Conservation (phyloP, 2,113 vertebrate species). For the Actenoides lindsayi region DNA sequence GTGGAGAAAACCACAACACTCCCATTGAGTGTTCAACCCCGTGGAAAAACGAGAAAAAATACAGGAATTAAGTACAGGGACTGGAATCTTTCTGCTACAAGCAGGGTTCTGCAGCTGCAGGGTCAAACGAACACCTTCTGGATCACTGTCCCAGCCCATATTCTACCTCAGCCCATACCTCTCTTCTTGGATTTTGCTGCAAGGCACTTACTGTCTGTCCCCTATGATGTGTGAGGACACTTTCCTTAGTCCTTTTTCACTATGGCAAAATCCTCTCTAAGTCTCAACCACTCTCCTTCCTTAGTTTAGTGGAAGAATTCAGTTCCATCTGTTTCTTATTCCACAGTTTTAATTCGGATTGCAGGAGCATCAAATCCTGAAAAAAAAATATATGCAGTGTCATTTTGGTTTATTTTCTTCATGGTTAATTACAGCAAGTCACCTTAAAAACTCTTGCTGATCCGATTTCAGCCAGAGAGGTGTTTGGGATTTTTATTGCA, state of each 20-base stretch:
- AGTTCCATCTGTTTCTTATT: not conserved
- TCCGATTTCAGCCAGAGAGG: not conserved
- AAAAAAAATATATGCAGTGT: not conserved
- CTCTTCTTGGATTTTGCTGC: not conserved
- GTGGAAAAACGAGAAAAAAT: not conserved
- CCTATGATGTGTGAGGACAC: no score
- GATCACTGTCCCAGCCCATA: not conserved
- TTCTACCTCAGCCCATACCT: no score
- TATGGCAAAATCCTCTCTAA: not conserved
- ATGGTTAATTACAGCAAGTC: not conserved
- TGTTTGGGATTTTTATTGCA: not conserved
- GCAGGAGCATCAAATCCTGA: not conserved
- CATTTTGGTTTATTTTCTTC: not conserved
- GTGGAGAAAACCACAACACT: not conserved
- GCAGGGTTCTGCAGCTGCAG: not conserved
- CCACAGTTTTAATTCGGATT: not conserved
- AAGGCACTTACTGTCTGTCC: not conserved
- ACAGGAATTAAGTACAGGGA: not conserved
- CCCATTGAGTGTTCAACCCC: rapidly evolving
- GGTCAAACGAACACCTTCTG: not conserved
- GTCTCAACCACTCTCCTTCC: not conserved
- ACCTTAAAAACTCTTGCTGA: not conserved
- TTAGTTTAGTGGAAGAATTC: not conserved
- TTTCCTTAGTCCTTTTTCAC: not conserved
- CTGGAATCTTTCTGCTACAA: not conserved